Base-by-base conservation (phyloP, 1,140 invertebrate species). In the Dreissena polymorpha region DNA sequence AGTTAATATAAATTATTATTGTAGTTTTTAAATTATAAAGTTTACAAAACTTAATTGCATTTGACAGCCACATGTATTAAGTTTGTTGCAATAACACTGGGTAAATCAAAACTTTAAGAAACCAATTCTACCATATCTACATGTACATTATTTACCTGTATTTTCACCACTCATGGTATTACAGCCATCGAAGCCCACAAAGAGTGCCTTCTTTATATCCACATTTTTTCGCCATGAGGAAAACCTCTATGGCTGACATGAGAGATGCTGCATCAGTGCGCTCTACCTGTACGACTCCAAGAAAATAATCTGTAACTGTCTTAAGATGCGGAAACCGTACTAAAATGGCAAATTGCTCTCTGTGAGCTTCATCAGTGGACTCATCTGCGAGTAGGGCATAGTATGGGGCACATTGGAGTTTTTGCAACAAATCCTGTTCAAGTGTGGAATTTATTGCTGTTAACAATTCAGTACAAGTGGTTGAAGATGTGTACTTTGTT, bases 341-440 rank as follows among this genome's bases (percentile, higher is more conserved):
- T 18, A 75, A 16, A 27, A 75, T 65, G 29, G 73, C 73, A 75
- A 75, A 63, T 16, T 75, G 73, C 29, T 64, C 73, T 29, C 39
- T 75, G 13, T 75, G 71, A 49, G 73, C 73, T 39, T 75, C 73
- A 64, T 75, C 73, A 63, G 73, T 63, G 60, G 73, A 63, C 60
- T 75, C 73, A 27, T 64, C 73, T 39, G 73, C 73, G 3, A 75
- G 21, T 14, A 75, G 27, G 16, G 73, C 21, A 75, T 25, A 75
- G 29, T 23, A 73, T 29, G 55, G 73, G 50, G 57, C 55, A 49
- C 27, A 12, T 10, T 23, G n/a, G 10, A 75, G 5, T 27, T 63
- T 60, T 21, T 39, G 18, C 10, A 50, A 18, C 25, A 51, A 14
- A 18, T 29, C 18, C 49, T 51, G 16, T 23, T 75, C 57, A 16